Conservation (phyloP, 1,140 invertebrate genomes). For the Augochlora pura region DNA sequence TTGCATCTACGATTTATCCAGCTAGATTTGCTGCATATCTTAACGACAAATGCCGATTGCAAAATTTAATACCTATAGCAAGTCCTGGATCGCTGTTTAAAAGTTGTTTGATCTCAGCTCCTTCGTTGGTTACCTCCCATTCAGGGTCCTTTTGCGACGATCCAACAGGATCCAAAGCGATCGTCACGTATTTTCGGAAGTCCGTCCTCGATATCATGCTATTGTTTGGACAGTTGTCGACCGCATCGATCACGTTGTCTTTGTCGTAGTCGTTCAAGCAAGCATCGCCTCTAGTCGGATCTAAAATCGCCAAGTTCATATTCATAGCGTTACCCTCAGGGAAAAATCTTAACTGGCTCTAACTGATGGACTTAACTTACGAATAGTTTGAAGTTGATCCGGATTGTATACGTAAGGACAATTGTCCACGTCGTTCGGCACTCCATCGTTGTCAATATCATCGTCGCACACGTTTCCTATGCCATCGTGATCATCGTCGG, state of each 20-base stretch:
- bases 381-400: conserved; percentile 85
- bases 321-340: no score
- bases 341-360: no score
- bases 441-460: conserved; percentile 90
- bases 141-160: conserved; percentile 96
- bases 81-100: conserved; percentile 97
- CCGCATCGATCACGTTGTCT: conserved; percentile 89
- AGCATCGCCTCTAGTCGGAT: conserved; percentile 85
- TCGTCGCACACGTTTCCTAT: conserved; percentile 91
- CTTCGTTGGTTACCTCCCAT: conserved; percentile 96
- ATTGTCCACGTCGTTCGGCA: conserved; percentile 89
- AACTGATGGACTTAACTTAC: no score
- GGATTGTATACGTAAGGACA: conserved; percentile 90
- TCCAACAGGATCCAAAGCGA: conserved; percentile 95
- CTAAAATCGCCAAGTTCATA: no score
- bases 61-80: conserved; percentile 86
- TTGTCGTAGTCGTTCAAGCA: conserved; percentile 93
- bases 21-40: no score
- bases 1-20: no score
- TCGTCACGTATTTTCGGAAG: conserved; percentile 94
- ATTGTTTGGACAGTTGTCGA: conserved; percentile 98
- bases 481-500: conserved; percentile 88
- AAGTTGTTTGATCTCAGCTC: conserved; percentile 97
- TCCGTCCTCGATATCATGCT: conserved; percentile 95
- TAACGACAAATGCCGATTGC: no score